A percentile compares a stretch with the other conserved stretches of the same genome.
Evolutionary conservation across 30 jellyfish, hydroid and myxozoan genomes (phyloP).

Genomic region (Cassiopea andromeda): DNA sequence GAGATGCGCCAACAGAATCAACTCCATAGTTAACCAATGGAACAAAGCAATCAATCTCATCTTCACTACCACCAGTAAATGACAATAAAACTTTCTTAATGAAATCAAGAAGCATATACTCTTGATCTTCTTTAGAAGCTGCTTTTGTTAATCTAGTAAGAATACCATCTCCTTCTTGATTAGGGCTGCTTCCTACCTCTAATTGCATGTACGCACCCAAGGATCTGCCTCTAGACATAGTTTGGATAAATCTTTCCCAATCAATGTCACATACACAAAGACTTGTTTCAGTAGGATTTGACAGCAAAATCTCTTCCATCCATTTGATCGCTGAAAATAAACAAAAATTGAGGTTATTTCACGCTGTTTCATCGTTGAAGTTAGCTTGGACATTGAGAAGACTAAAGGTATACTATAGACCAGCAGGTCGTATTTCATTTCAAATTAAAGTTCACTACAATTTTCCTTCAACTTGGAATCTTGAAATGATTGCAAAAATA

Average conservation of each 20-base stretch:
- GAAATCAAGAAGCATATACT: constrained; percentile 7
- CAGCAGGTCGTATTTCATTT: too few relatives aligned
- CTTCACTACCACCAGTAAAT: constrained; percentile 65
- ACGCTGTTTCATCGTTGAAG: not conserved
- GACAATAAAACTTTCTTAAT: constrained; percentile 21
- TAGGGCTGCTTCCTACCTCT: not conserved
- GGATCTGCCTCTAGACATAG: not conserved
- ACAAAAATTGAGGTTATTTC: not conserved
- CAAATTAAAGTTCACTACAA: too few relatives aligned
- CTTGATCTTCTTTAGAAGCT: constrained; percentile 37
- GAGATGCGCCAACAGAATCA: constrained; percentile 74
- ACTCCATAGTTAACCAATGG: constrained; percentile 64
- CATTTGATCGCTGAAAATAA: constrained; percentile 34
- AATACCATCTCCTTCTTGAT: not conserved
- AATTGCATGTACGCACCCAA: not conserved
- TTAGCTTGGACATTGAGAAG: too few relatives aligned
- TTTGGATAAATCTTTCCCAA: constrained; percentile 24
- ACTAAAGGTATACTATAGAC: too few relatives aligned
- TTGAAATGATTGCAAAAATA: too few relatives aligned
- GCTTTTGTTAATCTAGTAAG: constrained; percentile 22
- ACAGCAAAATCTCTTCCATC: constrained; percentile 41
- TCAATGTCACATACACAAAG: constrained; percentile 60
- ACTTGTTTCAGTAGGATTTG: constrained; percentile 23
- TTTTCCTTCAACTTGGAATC: too few relatives aligned
- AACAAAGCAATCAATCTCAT: constrained; percentile 63